Evolutionary conservation across 1,140 invertebrate species (phyloP).

Genomic region (Zaprionus inermis): DNA sequence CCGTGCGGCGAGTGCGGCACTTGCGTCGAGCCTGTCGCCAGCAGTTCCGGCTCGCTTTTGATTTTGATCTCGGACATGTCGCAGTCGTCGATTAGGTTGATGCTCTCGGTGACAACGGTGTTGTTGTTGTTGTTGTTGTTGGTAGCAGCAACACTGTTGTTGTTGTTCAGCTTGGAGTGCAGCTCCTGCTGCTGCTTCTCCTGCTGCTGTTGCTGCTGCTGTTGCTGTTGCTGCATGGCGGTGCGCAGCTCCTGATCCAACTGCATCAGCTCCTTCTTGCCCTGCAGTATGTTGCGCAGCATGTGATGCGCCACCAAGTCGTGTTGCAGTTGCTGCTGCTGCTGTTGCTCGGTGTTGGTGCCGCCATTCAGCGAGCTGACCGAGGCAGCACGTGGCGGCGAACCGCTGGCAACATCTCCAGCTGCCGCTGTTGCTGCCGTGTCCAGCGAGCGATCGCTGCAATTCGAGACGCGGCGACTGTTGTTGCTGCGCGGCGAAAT

Average conservation of each 20-base stretch:
- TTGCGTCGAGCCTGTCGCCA: constrained; percentile 37
- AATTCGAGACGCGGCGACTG: constrained; percentile 71
- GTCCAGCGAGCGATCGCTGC: constrained; percentile 78
- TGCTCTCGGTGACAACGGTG: constrained; percentile 80
- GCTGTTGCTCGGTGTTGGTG: constrained; percentile 64
- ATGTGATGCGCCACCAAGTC: constrained; percentile 92
- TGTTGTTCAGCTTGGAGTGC: constrained; percentile 81
- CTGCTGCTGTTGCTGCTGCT: constrained; percentile 85
- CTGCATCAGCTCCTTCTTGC: constrained; percentile 90
- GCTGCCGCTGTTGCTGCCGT: constrained; percentile 26
- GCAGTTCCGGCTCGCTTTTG: constrained; percentile 71
- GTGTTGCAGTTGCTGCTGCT: constrained; percentile 82
- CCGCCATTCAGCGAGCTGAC: constrained; percentile 73
- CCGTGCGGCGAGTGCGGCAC: constrained; percentile 63
- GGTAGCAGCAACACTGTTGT: constrained; percentile 69
- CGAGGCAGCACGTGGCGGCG: constrained; percentile 68
- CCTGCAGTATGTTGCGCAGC: constrained; percentile 92
- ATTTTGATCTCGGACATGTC: constrained; percentile 78
- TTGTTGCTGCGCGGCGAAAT: constrained; percentile 55
- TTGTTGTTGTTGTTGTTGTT: constrained; percentile 84
- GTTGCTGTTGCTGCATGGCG: constrained; percentile 83
- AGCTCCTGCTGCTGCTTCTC: constrained; percentile 85
- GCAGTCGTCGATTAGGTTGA: constrained; percentile 73
- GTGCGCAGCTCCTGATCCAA: constrained; percentile 87
- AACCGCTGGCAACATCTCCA: constrained; percentile 57